Evolutionary conservation across 2,797 vertebrate genomes (phyloP).

Genomic region (Sebastes vulpes): DNA sequence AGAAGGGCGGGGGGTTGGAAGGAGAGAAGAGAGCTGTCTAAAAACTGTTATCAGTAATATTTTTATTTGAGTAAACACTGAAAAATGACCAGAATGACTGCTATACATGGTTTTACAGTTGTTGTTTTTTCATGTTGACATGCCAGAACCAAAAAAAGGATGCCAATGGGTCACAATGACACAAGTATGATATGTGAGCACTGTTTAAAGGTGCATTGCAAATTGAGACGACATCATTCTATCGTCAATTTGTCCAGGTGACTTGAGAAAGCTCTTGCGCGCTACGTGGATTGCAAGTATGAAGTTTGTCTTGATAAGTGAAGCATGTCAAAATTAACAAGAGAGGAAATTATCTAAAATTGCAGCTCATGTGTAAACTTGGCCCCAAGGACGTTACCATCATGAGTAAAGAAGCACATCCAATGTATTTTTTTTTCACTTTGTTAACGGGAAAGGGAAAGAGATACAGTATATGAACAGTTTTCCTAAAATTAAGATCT

Average conservation of each 20-base stretch:
- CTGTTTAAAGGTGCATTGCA: not conserved
- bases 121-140: not conserved
- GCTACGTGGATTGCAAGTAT: not conserved
- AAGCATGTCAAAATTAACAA: not conserved
- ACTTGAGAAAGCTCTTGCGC: not conserved
- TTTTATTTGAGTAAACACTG: conserved; percentile 17
- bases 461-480: not conserved
- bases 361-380: not conserved
- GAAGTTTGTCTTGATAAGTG: not conserved
- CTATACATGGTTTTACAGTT: not conserved
- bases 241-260: not conserved
- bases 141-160: not conserved
- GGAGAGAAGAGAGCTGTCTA: conserved; percentile 6
- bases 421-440: not conserved
- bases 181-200: not conserved
- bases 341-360: not conserved
- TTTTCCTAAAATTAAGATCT: not conserved
- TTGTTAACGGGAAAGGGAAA: not conserved
- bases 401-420: not conserved
- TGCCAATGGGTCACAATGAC: not conserved
- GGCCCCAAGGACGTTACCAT: not conserved
- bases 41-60: conserved; percentile 9
- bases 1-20: conserved; percentile 1
- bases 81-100: not conserved
- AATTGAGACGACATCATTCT: not conserved